Conservation (phyloP, 2,113 vertebrate species). For the Ctenomys sociabilis region DNA sequence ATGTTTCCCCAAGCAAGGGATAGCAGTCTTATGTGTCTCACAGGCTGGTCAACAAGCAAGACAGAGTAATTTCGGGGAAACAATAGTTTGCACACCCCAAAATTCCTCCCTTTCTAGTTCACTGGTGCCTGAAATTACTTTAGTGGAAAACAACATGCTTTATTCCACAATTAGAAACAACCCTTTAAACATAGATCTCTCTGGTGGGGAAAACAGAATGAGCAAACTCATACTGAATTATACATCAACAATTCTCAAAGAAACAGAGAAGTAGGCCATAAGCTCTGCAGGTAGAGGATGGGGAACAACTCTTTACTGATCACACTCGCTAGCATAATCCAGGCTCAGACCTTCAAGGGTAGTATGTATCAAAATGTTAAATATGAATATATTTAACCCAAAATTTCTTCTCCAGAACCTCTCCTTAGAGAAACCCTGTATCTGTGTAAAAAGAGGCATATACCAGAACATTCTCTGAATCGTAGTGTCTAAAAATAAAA, state of each 20-base stretch:
- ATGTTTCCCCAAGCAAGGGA: not conserved
- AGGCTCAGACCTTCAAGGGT: not conserved
- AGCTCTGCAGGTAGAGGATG: not conserved
- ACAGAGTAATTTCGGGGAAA: not conserved
- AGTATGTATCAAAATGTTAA: not conserved
- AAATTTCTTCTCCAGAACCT: not conserved
- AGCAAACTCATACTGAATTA: slow-evolving; percentile 35
- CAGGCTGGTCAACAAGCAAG: not conserved
- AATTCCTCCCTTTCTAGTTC: slow-evolving; percentile 60
- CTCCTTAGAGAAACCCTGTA: not conserved
- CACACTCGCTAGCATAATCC: not conserved
- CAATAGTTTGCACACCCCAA: not conserved
- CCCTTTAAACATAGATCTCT: slow-evolving; percentile 59
- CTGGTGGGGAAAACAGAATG: slow-evolving; percentile 60
- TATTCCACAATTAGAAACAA: slow-evolving; percentile 71
- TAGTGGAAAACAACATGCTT: slow-evolving; percentile 57
- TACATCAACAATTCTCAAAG: slow-evolving; percentile 52
- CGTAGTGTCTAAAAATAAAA: not conserved
- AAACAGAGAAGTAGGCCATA: not conserved
- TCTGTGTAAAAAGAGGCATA: not conserved
- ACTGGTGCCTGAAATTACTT: slow-evolving; percentile 76
- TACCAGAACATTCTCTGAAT: not conserved
- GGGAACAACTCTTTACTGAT: not conserved
- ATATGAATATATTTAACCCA: not conserved
- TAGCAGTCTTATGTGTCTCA: not conserved